Conservation (phyloP, 2,888 invertebrate species). For the Tenthredo notha region DNA sequence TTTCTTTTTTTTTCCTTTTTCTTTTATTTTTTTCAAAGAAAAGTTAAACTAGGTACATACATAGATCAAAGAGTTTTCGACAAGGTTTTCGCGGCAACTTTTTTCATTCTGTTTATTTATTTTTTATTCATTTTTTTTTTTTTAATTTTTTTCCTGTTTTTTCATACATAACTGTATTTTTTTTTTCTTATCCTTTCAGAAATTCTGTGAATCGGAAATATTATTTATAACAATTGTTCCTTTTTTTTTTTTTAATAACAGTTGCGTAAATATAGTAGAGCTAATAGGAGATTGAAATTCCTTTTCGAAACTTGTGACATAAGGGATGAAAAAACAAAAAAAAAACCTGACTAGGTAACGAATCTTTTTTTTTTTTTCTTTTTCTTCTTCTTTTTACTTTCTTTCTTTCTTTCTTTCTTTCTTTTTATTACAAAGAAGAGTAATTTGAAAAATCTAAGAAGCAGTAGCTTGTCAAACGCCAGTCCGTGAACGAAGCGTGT, state of each 20-base stretch:
- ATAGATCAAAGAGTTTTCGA: conserved; percentile 11
- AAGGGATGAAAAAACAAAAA: not conserved
- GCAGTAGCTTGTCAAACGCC: conserved; percentile 1
- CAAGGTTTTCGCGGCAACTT: not conserved
- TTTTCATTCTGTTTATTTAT: not conserved
- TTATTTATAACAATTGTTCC: not conserved
- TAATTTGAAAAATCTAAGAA: not conserved
- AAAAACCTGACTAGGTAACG: not conserved
- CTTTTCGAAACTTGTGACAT: not conserved
- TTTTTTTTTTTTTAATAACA: no score
- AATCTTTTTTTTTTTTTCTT: not conserved
- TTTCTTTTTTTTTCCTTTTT: no score
- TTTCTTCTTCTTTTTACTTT: not conserved
- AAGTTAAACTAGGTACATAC: not conserved
- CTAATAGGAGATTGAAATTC: not conserved
- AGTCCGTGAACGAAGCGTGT: not conserved
- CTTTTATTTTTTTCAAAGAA: not conserved
- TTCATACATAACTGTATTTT: no score
- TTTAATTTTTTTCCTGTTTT: no score
- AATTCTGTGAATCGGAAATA: not conserved
- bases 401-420: not conserved
- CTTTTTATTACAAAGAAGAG: not conserved
- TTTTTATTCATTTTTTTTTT: not conserved
- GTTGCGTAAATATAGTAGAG: no score
- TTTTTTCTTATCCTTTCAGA: not conserved